phyloP scores from a whole-genome alignment of 2,888 invertebrate genomes.

The Anagyrus pseudococci region DNA sequence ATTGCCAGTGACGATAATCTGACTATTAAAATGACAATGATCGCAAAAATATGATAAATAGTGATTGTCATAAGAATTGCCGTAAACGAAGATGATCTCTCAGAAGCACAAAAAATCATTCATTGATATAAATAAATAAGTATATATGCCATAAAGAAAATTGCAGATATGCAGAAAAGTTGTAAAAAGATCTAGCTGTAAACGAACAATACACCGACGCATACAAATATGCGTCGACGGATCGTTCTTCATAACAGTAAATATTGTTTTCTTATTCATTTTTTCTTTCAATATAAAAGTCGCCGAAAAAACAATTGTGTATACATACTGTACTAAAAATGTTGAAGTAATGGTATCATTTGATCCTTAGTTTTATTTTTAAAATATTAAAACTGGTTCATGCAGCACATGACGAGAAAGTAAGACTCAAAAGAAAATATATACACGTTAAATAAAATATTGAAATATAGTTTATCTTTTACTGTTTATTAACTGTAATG shows the following conservation, averaged over 20 bases:
- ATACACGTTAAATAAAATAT: slow-evolving; percentile 11
- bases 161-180: slow-evolving; percentile 18
- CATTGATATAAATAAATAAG: too few relatives aligned
- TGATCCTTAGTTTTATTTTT: slow-evolving; percentile 1
- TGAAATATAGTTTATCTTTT: neutral
- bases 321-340: slow-evolving; percentile 20
- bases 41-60: too few relatives aligned
- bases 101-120: slow-evolving; percentile 59
- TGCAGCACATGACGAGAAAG: slow-evolving; percentile 26
- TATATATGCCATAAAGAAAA: neutral
- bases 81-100: slow-evolving; percentile 52
- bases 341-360: slow-evolving; percentile 12
- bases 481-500: neutral
- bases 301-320: slow-evolving; percentile 32
- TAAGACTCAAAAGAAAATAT: slow-evolving; percentile 34
- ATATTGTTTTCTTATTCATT: slow-evolving; percentile 14
- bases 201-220: slow-evolving; percentile 28
- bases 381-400: slow-evolving; percentile 9
- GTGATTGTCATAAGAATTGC: too few relatives aligned
- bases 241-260: too few relatives aligned
- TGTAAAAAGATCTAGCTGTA: slow-evolving; percentile 32
- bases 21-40: slow-evolving; percentile 25
- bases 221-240: too few relatives aligned
- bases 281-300: slow-evolving; percentile 26
- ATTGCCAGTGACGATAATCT: slow-evolving; percentile 29